phyloP scores from a whole-genome alignment of 2,797 vertebrate genomes.

The Triplophysa yarkandensis region DNA sequence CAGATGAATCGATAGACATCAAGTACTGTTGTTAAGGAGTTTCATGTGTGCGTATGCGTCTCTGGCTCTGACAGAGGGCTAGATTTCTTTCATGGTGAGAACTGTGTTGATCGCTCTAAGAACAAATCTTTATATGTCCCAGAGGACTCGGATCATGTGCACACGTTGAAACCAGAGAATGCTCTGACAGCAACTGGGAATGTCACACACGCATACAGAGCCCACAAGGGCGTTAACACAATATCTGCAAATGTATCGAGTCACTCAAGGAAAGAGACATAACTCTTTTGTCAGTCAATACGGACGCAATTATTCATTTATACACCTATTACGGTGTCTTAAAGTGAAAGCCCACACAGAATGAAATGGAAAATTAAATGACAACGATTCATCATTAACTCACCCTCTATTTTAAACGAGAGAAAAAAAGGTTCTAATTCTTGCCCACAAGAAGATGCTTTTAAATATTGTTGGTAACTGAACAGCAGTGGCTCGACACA shows the following conservation, averaged over 20 bases:
- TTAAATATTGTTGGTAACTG: too few species aligned
- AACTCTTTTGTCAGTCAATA: not conserved
- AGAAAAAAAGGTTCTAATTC: too few species aligned
- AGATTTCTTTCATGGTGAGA: slow-evolving; percentile 62
- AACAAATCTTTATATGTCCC: slow-evolving; percentile 76
- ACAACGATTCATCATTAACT: too few species aligned
- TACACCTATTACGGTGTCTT: not conserved
- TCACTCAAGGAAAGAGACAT: slow-evolving; percentile 21
- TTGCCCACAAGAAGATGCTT: too few species aligned
- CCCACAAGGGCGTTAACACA: slow-evolving; percentile 26
- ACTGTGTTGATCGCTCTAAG: slow-evolving; percentile 63
- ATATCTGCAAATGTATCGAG: slow-evolving; percentile 4
- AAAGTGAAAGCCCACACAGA: not conserved
- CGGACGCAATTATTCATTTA: not conserved
- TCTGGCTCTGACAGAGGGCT: slow-evolving; percentile 29
- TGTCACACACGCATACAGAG: slow-evolving; percentile 49
- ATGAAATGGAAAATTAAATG: too few species aligned
- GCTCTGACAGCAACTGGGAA: slow-evolving; percentile 68
- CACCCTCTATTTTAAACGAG: too few species aligned
- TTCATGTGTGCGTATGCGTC: slow-evolving; percentile 58
- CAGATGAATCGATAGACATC: not conserved
- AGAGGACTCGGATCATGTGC: slow-evolving; percentile 66
- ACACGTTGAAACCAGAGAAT: slow-evolving; percentile 69
- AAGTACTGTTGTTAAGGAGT: slow-evolving; percentile 29
- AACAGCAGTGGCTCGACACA: too few species aligned